Base-by-base conservation (phyloP, 1,140 invertebrate genomes). In the Rhynchophorus ferrugineus region DNA sequence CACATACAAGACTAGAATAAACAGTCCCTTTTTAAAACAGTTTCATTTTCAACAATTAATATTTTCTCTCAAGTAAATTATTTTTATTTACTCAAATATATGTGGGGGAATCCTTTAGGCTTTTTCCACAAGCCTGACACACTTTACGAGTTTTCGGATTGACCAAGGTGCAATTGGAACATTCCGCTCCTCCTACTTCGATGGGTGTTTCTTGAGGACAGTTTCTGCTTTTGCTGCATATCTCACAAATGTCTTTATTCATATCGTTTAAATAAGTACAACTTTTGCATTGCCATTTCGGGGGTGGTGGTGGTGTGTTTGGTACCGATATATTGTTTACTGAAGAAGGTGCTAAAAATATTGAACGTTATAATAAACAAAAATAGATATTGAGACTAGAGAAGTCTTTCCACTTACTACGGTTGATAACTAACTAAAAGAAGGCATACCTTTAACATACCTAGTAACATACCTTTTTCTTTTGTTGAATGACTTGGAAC, bases 81-180 rank as follows among this genome's bases (percentile, higher is more conserved):
- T n/a, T n/a, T n/a, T n/a, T n/a, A n/a, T n/a, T n/a, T n/a, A 52
- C 43, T 49, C 36, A 60, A 51, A 60, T 60, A 42, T 60, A 60
- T 16, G 84, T 88, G 29, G 85, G 84, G 48, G 84, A 88, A 71
- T 86, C 79, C 68, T 83, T 77, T 17, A 89, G 73, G 66, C 78
- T 81, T 16, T 73, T 70, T 11, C 73, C 73, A 71, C 87, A 90
- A 16, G 80, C 86, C 46, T 79, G 79, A 64, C 87, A 89, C 3
- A 63, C 65, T 19, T 71, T 72, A 3, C 78, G 80, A 44, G 79
- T 78, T 66, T 81, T 80, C 16, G 79, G 76, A 68, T 90, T 89
- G n/a, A 88, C 83, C 9, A 87, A 69, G n/a, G 86, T 90, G 67
- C 87, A 90, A 21, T 79, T 72, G 1, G 80, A 80, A 63, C 87